phyloP scores from a whole-genome alignment of 2,888 invertebrate genomes.

The Schizaphis graminum region DNA sequence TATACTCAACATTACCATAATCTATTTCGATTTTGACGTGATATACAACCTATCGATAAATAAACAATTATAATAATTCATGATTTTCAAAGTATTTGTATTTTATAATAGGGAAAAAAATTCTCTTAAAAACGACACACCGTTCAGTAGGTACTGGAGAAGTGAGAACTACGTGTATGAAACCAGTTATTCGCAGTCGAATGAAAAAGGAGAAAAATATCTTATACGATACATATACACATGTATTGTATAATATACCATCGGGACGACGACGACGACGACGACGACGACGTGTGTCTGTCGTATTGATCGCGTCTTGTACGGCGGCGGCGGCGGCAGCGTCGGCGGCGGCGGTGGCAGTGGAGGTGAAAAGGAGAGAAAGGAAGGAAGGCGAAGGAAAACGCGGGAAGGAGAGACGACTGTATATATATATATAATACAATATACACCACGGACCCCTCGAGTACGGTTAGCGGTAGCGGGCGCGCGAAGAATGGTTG shows the following conservation, averaged over 20 bases:
- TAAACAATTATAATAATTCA: neutral
- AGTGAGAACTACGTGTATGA: neutral
- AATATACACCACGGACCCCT: neutral
- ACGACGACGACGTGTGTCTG: conserved; percentile 60
- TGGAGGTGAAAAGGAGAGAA: conserved; percentile 29
- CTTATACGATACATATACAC: neutral
- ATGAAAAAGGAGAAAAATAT: neutral
- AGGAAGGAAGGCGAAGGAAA: conserved; percentile 23
- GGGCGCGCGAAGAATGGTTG: neutral
- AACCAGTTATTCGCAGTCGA: neutral
- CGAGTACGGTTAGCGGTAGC: neutral
- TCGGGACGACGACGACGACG: conserved; percentile 47
- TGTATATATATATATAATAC: no score
- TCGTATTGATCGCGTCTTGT: conserved; percentile 64
- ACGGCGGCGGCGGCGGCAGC: conserved; percentile 33
- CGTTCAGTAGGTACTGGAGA: neutral
- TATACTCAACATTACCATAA: neutral
- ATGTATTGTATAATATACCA: neutral
- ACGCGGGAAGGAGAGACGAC: conserved; percentile 30
- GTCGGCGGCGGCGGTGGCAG: conserved; percentile 25
- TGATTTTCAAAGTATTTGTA: neutral
- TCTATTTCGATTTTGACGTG: neutral
- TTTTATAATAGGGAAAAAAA: neutral
- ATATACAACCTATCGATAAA: neutral
- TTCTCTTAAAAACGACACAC: neutral